Conservation (phyloP, 1,140 invertebrate genomes). For the Brachionus sp. region DNA sequence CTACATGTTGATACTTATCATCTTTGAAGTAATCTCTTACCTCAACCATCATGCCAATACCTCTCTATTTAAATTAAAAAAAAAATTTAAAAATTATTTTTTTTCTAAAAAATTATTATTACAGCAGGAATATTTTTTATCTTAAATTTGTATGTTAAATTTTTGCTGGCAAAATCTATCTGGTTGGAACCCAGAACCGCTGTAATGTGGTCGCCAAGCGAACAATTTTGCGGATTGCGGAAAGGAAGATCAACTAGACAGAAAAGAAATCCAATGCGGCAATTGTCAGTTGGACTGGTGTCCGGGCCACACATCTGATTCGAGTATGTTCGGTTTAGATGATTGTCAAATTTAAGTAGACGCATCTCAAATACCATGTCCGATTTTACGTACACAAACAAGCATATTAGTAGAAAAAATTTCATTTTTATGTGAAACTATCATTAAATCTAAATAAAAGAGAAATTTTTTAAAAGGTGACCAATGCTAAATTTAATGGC, state of each 20-base stretch:
- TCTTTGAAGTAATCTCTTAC: background rate
- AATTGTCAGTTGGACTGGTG: background rate
- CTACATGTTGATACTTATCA: slow-evolving; percentile 26
- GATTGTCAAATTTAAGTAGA: background rate
- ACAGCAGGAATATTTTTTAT: slow-evolving; percentile 41
- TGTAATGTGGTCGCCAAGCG: slow-evolving; percentile 39
- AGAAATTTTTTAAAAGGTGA: background rate
- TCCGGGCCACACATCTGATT: background rate
- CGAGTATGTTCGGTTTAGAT: slow-evolving; percentile 14
- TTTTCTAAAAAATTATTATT: background rate
- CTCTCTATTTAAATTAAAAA: slow-evolving; percentile 9
- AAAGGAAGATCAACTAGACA: slow-evolving; percentile 44
- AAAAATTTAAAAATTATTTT: background rate
- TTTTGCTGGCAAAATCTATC: background rate
- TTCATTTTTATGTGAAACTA: slow-evolving; percentile 19
- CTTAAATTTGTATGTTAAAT: background rate
- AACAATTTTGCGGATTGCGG: slow-evolving; percentile 45
- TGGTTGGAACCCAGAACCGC: slow-evolving; percentile 8
- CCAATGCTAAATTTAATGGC: background rate
- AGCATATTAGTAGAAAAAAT: background rate
- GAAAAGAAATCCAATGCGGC: slow-evolving; percentile 40
- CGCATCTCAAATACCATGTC: slow-evolving; percentile 40
- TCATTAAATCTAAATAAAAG: background rate
- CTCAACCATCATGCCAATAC: slow-evolving; percentile 44
- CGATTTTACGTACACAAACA: background rate